Evolutionary conservation across 2,797 vertebrate species (phyloP), one percentile per base, ranked within the genome.

Genomic region (Geotria australis): DNA sequence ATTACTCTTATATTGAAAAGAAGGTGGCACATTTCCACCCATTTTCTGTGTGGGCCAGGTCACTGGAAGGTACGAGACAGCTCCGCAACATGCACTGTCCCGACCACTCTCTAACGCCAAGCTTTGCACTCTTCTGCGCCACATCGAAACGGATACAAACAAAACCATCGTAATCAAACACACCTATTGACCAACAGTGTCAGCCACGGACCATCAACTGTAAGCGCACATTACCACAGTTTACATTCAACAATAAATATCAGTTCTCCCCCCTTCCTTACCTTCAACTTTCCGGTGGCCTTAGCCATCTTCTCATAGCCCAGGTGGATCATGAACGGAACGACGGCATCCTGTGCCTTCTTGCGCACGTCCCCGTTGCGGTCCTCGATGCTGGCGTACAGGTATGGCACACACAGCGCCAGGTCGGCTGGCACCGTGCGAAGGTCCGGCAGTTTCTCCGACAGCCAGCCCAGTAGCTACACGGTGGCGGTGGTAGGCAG

Each of bases 241-340:
- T 46, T 46, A n/a, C 10, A 46, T 1, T 47, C 57, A 56, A 11
- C 49, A 4, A 63, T n/a, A n/a, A 38, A 38, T 38, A 38, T 38
- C 24, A 38, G 24, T 11, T 51, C 51, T 11, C 11, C 48, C 14
- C 7, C 53, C 12, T 47, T 48, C 47, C 62, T 55, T 72, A 85
- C 91, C 76, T 98, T 98, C 57, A 94, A 75, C 67, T 91, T 98
- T 56, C 76, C 69, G 1, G 89, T 76, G 46, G 84, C 81, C 68
- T 89, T 98, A 62, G 60, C 68, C 88, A 98, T 94, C 67, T 96
- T 95, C 61, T 96, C 89, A 59, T 77, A 85, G 56, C 83, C 74
- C 62, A 98, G 73, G 62, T 98, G 91, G 85, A 96, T 96, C 91
- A 96, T 98, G 62, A 98, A 95, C 63, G 75, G 77, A 0, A 88